These are phyloP conservation scores for Florisuga fusca DNA, from an alignment of 2,797 vertebrate genomes.

Conservation along the genomic window DNA sequence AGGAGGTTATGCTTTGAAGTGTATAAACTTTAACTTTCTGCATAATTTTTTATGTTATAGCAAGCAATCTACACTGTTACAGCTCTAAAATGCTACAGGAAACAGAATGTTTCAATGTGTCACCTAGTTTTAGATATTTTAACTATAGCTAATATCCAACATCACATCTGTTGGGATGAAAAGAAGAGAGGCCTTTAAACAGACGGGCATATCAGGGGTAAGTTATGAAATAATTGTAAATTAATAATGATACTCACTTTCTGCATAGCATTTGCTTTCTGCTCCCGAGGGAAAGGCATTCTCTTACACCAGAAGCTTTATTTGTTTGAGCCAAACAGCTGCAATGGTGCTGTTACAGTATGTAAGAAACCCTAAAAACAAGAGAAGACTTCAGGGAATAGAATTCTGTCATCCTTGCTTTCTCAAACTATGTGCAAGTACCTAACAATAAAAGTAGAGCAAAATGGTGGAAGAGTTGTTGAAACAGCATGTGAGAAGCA, in stretches of 20 bases:
- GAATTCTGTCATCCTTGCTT: neutral
- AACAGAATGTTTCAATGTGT: neutral
- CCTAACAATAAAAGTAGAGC: neutral
- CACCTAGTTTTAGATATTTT: neutral
- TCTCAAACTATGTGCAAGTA: neutral
- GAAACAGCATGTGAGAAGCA: accelerated
- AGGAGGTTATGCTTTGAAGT: neutral
- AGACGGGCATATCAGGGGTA: slow-evolving; percentile 4
- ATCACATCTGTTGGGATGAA: neutral
- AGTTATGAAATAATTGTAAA: slow-evolving; percentile 55
- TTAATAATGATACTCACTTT: slow-evolving; percentile 70
- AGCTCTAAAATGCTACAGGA: neutral
- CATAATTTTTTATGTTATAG: neutral
- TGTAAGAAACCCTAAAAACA: neutral
- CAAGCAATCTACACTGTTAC: neutral
- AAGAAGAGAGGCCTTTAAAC: neutral
- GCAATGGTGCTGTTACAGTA: neutral
- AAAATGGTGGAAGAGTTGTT: neutral
- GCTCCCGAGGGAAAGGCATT: slow-evolving; percentile 38
- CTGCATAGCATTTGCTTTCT: slow-evolving; percentile 45
- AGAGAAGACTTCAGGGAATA: neutral
- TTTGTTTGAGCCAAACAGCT: slow-evolving; percentile 31
- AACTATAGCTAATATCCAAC: neutral
- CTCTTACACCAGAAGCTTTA: slow-evolving; percentile 34
- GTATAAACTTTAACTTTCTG: neutral